Base-by-base conservation (phyloP, 2,888 invertebrate species). In the Heliothis peltigera region DNA sequence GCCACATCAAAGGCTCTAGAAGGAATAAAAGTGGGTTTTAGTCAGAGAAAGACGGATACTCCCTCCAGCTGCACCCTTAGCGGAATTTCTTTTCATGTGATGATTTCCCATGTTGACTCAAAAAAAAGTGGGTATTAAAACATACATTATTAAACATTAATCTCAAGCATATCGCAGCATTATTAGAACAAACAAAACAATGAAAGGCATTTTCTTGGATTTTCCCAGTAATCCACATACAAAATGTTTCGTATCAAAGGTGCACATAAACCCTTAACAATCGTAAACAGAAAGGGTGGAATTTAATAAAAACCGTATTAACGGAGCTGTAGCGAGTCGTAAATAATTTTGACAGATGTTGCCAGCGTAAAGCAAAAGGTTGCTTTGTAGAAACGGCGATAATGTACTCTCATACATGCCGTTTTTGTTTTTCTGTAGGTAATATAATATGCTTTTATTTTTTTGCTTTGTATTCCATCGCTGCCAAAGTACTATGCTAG, bases 291-390 rank as follows among this genome's bases (percentile, higher is more conserved):
- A 48, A 66, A 66, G 65, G 77, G 61, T 64, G 7, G 44, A 75
- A 75, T 76, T 76, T 76, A 73, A 76, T 76, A 76, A 72, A 72
- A 73, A 62, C 15, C 64, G 18, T 65, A 64, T 66, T 46, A 76
- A 66, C 46, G 8, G 48, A 43, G 52, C 53, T 42, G 55, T 56
- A 51, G 42, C 25, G 22, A 58, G 57, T 73, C 76, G 69, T 76
- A 72, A 73, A 76, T 69, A 56, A 66, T 64, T 75, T 76, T 69
- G 73, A 73, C 77, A 76, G 63, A 76, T 76, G 76, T 61, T 61
- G 28, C 55, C 19, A 61, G 21, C 51, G 48, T 66, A 58, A 76
- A 69, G 46, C 39, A 58, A 55, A 61, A 35, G 42, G 62, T 56
- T 58, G 28, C 15, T 65, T 58, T 75, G 60, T 39, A 55, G 35